These are phyloP conservation scores for Notothenia coriiceps DNA, from an alignment of 2,113 vertebrate genomes.

Conservation along the genomic window DNA sequence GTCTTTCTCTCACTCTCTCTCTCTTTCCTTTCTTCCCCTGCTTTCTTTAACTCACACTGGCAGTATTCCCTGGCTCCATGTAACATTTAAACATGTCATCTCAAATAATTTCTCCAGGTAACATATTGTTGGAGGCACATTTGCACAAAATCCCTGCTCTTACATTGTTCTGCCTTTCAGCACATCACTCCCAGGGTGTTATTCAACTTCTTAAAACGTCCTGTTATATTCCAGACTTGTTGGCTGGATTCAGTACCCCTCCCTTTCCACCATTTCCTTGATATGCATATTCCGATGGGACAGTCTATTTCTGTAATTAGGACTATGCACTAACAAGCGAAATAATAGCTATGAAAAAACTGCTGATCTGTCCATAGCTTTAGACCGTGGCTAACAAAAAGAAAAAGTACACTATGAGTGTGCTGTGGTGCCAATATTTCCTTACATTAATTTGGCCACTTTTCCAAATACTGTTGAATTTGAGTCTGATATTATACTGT, in stretches of 20 bases:
- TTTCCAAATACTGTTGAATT: not conserved
- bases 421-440: not conserved
- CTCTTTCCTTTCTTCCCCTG: not conserved
- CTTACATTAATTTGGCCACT: not conserved
- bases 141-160: constrained; percentile 33
- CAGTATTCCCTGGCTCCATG: not conserved
- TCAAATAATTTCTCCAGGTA: constrained; percentile 29
- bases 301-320: constrained; percentile 52
- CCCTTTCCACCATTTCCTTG: constrained; percentile 74
- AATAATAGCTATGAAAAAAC: constrained; percentile 20
- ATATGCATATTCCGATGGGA: constrained; percentile 44
- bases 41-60: constrained; percentile 30
- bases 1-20: not conserved
- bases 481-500: not conserved
- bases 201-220: constrained; percentile 61
- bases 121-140: not conserved
- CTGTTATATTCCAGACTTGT: constrained; percentile 61
- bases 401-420: not conserved
- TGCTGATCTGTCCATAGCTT: constrained; percentile 8
- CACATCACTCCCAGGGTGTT: constrained; percentile 49
- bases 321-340: constrained; percentile 21
- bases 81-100: constrained; percentile 16
- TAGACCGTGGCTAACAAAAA: not conserved
- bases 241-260: constrained; percentile 55
- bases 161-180: constrained; percentile 46